Percentiles rank a stretch among this genome's conserved stretches.
These are phyloP conservation scores for Eupleurogrammus muticus DNA, from an alignment of 2,797 vertebrate species.

Conservation along the genomic window DNA sequence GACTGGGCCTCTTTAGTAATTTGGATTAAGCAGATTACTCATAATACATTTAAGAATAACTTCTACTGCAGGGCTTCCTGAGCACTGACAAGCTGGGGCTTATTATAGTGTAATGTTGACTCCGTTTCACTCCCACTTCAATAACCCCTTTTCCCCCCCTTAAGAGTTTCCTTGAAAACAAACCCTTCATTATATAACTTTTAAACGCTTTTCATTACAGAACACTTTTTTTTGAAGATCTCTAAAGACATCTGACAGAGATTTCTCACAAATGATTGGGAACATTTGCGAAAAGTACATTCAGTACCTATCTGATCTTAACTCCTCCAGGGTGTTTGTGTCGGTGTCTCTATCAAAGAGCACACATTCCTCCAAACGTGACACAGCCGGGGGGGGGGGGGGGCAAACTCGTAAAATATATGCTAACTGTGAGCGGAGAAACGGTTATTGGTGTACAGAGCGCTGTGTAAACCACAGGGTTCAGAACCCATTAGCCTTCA, in stretches of 20 bases:
- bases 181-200: conserved; percentile 27
- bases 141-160: conserved; percentile 5
- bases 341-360: conserved; percentile 19
- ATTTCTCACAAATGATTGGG: background rate
- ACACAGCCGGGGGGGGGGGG: conserved; percentile 10
- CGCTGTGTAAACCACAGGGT: conserved; percentile 7
- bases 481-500: background rate
- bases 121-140: conserved; percentile 31
- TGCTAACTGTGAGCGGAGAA: conserved; percentile 7
- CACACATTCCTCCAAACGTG: conserved; percentile 42
- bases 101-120: conserved; percentile 43
- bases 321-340: background rate
- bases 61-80: conserved; percentile 67
- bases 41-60: conserved; percentile 82
- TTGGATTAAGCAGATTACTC: conserved; percentile 83
- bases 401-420: conserved; percentile 13
- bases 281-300: conserved; percentile 2
- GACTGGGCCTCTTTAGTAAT: conserved; percentile 71
- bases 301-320: conserved; percentile 4
- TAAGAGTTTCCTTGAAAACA: background rate
- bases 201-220: conserved; percentile 19
- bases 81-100: conserved; percentile 49
- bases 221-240: background rate
- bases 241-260: conserved; percentile 7
- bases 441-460: conserved; percentile 2